Conservation (phyloP, 92 coral and sea anemone genomes). For the Porites cylindrica region DNA sequence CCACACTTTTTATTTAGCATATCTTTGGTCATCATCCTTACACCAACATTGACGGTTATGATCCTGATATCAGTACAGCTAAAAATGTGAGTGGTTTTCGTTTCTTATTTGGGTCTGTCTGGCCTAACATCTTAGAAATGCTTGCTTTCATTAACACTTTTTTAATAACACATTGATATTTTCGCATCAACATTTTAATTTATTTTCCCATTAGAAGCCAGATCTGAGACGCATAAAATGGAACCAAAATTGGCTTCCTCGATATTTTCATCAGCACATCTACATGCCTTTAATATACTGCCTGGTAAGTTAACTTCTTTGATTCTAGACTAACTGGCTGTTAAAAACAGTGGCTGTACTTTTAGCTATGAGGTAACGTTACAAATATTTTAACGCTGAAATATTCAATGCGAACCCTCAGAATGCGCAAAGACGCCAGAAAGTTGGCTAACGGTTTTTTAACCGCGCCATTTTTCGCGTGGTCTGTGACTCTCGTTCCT, state of each 20-base stretch:
- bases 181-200: neutral
- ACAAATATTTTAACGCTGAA: too few relatives aligned
- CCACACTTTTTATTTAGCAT: conserved; percentile 48
- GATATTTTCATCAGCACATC: conserved; percentile 77
- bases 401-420: too few relatives aligned
- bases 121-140: too few relatives aligned
- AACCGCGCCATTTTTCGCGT: too few relatives aligned
- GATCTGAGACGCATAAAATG: conserved; percentile 88
- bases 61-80: conserved; percentile 82
- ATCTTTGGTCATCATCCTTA: conserved; percentile 85
- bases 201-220: conserved; percentile 41
- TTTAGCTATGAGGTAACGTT: too few relatives aligned
- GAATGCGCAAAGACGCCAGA: too few relatives aligned
- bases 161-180: neutral
- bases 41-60: conserved; percentile 85
- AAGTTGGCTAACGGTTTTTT: too few relatives aligned
- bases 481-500: too few relatives aligned
- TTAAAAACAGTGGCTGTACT: too few relatives aligned
- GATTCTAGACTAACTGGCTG: neutral
- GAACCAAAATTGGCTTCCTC: conserved; percentile 74
- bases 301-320: conserved; percentile 57
- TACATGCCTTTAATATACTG: conserved; percentile 78
- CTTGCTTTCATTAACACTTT: too few relatives aligned
- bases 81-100: conserved; percentile 39
- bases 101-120: neutral